Evolutionary conservation across 37 sponge, comb jelly and placozoan species (phyloP).

Genomic region (Lycopodina hypogea): DNA sequence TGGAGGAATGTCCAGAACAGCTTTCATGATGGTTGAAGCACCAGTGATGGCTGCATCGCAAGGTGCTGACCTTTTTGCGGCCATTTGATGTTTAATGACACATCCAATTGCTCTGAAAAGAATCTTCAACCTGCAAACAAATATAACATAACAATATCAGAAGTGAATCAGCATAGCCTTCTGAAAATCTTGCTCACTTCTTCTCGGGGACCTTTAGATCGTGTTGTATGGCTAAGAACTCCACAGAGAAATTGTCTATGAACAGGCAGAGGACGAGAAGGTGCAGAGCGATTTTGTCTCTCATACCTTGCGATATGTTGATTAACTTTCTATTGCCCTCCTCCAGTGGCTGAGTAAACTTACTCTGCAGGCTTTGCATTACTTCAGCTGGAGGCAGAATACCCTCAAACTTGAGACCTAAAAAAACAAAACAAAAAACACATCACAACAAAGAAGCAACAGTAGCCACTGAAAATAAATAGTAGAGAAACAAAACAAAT

Average conservation of each 20-base stretch:
- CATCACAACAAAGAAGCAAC: not conserved
- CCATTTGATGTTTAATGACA: constrained; percentile 2
- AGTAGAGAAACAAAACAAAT: not conserved
- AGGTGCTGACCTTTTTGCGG: constrained; percentile 17
- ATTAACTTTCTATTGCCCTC: not conserved
- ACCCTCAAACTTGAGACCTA: constrained; percentile 26
- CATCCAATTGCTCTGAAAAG: constrained; percentile 54
- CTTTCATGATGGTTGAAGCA: not conserved
- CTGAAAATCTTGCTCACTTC: constrained; percentile 32
- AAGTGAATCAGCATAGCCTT: not conserved
- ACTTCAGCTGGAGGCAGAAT: constrained; percentile 13
- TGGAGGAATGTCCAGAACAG: constrained; percentile 42
- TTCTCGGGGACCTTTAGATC: constrained; percentile 42
- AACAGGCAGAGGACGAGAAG: constrained; percentile 51
- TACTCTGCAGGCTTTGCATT: constrained; percentile 26
- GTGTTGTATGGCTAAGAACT: constrained; percentile 38
- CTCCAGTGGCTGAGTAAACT: constrained; percentile 32
- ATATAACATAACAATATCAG: constrained; percentile 6
- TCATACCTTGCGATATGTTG: constrained; percentile 29
- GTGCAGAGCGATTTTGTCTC: constrained; percentile 54
- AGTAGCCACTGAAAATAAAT: not conserved
- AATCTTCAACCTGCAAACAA: constrained; percentile 20
- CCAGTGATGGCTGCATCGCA: not conserved
- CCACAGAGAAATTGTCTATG: constrained; percentile 48
- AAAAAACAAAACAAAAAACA: not conserved